Conservation (phyloP, 2,888 invertebrate species). For the Antheraea yamamai region DNA sequence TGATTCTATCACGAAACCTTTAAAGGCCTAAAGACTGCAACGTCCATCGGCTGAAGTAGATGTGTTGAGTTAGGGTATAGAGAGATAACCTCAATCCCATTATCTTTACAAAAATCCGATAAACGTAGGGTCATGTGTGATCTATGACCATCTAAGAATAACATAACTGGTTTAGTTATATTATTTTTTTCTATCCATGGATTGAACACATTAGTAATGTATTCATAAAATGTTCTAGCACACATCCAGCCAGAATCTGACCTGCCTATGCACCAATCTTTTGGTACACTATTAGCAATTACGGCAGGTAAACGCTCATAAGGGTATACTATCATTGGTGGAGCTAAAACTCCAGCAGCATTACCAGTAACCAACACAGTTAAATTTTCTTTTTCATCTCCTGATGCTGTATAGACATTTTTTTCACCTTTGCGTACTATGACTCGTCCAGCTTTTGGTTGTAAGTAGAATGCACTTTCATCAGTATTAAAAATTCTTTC, state of each 20-base stretch:
- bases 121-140: conserved; percentile 35
- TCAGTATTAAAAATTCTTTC: no score
- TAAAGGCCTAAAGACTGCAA: conserved; percentile 31
- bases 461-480: no score
- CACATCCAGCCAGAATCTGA: conserved; percentile 8
- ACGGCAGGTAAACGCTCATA: conserved; percentile 8
- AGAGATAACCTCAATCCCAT: conserved; percentile 33
- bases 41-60: conserved; percentile 30
- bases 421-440: no score
- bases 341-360: not conserved
- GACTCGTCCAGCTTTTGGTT: no score
- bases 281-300: conserved; percentile 6
- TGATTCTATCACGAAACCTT: conserved; percentile 27
- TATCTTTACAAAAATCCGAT: conserved; percentile 35
- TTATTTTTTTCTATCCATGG: not conserved
- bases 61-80: conserved; percentile 27
- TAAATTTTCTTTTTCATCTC: no score
- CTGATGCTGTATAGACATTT: no score
- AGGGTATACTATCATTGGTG: conserved; percentile 14
- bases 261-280: conserved; percentile 9
- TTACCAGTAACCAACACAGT: no score
- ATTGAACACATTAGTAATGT: conserved; percentile 6
- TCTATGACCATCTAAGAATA: not conserved
- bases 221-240: conserved; percentile 11
- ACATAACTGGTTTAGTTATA: not conserved